Evolutionary conservation across 2,113 vertebrate species (phyloP), one percentile per base, ranked within the genome.

Genomic region (Corythornis madagascariensis): DNA sequence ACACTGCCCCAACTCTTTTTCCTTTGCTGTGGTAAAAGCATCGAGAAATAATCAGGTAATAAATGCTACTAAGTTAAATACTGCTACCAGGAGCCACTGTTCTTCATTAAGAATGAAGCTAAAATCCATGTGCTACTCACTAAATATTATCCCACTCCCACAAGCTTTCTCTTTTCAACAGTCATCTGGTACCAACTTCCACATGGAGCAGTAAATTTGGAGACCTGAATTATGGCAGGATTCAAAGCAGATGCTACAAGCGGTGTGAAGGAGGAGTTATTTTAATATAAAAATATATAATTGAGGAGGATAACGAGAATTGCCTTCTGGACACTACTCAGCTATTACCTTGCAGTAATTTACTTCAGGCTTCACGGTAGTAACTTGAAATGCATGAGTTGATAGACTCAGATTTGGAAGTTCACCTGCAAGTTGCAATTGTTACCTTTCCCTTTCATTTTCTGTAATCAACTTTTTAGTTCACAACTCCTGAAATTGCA

Each of bases 1-100:
- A 20, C 7, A 16, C 9, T 52, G 18, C 17, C 38, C 29, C 0
- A 0, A 11, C 16, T 25, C 10, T 25, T 79, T 77, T n/a, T 35
- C 29, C 9, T 53, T 70, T 65, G 16, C n/a, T 73, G 8, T 1
- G n/a, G 6, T 14, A 29, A 55, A 56, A 26, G 9, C 4, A 43
- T 19, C 7, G 45, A 59, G 13, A 72, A 90, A 53, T 14, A 60
- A 61, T 20, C 69, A 53, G 6, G 7, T 22, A 18, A 61, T 24
- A 72, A 43, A 26, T 5, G 2, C 25, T 78, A 26, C 3, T 22
- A 73, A 71, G 76, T 16, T 21, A 57, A 5, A 7, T 6, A 2
- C 18, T 47, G 12, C 1, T 12, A 42, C 29, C 7, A 64, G 26
- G 4, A 84, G 29, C 6, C 22, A 16, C 13, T 43, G 6, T 26